Base-by-base conservation (phyloP, 2,797 vertebrate genomes). In the Parauchenoglanis punctatus region DNA sequence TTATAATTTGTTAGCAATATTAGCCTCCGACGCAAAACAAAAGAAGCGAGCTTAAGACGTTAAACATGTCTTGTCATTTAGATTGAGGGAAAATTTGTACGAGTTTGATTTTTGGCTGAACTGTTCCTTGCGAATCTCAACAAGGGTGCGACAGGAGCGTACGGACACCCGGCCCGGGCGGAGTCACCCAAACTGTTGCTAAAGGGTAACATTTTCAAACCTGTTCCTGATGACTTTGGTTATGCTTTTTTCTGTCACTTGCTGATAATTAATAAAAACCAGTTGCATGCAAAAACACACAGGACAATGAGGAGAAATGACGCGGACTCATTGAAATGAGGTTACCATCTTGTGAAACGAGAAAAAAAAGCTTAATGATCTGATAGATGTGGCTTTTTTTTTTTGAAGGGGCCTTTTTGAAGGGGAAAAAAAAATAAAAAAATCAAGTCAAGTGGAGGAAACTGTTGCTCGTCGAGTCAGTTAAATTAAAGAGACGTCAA, bases 401-500 rank as follows among this genome's bases (percentile, higher is more conserved):
- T n/a, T n/a, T n/a, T n/a, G n/a, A n/a, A n/a, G n/a, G n/a, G n/a
- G n/a, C 1, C 1, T 31, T 31, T 31, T 31, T 0, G 1, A 31
- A 1, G 31, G 31, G 35, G 35, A 2, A 49, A 23, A 44, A 2
- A 72, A 12, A 46, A 2, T 8, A 1, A 7, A 35, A 35, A 35
- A 35, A 35, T 35, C 35, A 35, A 49, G 52, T 59, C 83, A 40
- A 12, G 61, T 68, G 85, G 88, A 88, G 90, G 81, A 94, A 94
- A 94, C 91, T 63, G n/a, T 46, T 59, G 40, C 85, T 89, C 63
- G 67, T 54, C 10, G 52, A 80, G 73, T 54, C 83, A 58, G 65
- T 91, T 83, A 89, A 88, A 87, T 89, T 86, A 88, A 85, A 67
- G 81, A 83, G 85, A 85, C 10, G 58, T 85, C 85, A 89, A 90